Evolutionary conservation across 2,113 vertebrate species (phyloP).

Genomic region (Melanocharis versteri): DNA sequence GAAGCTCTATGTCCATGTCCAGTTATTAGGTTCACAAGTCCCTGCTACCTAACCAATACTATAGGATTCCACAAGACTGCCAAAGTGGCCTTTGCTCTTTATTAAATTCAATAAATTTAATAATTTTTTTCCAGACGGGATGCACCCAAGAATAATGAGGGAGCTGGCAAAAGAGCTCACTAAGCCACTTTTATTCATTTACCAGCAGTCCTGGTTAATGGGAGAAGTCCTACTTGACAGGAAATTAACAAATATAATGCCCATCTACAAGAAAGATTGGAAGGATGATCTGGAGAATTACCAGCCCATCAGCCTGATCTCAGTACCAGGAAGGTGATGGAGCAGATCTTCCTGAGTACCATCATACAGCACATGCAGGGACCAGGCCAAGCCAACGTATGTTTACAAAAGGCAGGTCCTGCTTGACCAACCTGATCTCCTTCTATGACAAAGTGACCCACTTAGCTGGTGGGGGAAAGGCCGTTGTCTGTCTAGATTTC

Average conservation of each 20-base stretch:
- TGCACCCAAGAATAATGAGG: not conserved
- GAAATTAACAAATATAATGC: not conserved
- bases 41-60: not conserved
- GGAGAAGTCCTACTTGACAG: not conserved
- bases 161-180: not conserved
- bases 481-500: not conserved
- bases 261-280: not conserved
- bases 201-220: not conserved
- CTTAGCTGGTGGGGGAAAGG: too few species aligned
- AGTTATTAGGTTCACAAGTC: not conserved
- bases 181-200: not conserved
- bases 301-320: not conserved
- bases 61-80: not conserved
- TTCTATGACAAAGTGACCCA: not conserved
- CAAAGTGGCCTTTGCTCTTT: not conserved
- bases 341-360: not conserved
- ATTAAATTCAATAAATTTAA: not conserved
- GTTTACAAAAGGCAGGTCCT: not conserved
- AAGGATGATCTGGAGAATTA: not conserved
- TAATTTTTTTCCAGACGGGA: not conserved
- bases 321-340: not conserved
- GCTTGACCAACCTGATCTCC: not conserved
- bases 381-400: accelerated
- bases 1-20: not conserved
- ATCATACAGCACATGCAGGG: not conserved